Evolutionary conservation across 2,888 invertebrate genomes (phyloP), one percentile per base, ranked within the genome.

Genomic region (Sesia apiformis): DNA sequence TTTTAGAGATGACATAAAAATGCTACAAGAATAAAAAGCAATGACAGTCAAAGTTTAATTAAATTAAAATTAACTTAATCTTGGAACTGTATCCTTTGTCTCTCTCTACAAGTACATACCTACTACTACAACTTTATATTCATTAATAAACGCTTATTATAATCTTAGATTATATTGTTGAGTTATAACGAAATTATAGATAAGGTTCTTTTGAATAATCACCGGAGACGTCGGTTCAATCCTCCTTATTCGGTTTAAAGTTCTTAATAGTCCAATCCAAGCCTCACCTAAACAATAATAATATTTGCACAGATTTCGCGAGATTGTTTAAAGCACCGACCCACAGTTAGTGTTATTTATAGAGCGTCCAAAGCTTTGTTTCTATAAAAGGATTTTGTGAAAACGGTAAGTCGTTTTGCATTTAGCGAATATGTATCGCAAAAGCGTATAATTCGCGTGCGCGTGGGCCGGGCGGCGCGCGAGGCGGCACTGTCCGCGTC

Each of bases 401-500:
- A 72, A 72, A 70, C 67, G 56, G 56, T 56, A 46, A 46, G 7
- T 8, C 23, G 46, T 41, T 5, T 23, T 41, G 41, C 41, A 3
- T 46, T 46, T 46, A 23, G 46, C 46, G 23, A 46, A 46, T 51
- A 51, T 64, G 66, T 71, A 64, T 71, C 65, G 78, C 78, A 77
- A 78, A 78, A 71, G 72, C 73, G 74, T 64, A 70, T 68, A 60
- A 63, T 81, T 81, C 74, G 81, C 83, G 74, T 76, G 82, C 88
- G 87, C 84, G 85, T 84, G 76, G 78, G 80, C 72, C 67, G 70
- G 75, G 57, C 81, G 78, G 76, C 76, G 84, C 81, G 79, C 88
- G 86, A 81, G 76, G 74, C 73, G 77, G 77, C 77, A 84, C 85
- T 86, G 82, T 65, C 70, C 56, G 56, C 55, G 40, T 52, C 52